Evolutionary conservation across 2,797 vertebrate genomes (phyloP), one percentile per base, ranked within the genome.

Genomic region (Sebastes hopkinsi): DNA sequence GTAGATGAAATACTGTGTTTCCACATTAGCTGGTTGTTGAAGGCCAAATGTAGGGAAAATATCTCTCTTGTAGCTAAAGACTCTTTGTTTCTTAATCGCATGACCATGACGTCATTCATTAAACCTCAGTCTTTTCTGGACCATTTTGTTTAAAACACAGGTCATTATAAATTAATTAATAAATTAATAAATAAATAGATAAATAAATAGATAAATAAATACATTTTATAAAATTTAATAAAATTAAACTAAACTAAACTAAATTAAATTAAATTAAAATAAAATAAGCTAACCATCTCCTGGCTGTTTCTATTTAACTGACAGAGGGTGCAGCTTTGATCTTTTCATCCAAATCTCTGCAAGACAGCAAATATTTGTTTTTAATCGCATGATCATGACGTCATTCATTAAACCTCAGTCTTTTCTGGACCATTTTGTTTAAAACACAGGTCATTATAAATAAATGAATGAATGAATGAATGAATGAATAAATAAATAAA

Each of bases 1-100:
- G 1, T 2, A 1, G n/a, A 25, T 0, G 4, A 22, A 38, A 68
- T 3, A 7, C 1, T 2, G 8, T 4, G 5, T 66, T 10, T 2
- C 4, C 1, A 4, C 8, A 1, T 66, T 13, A 55, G 1, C 3
- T 60, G 0, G 13, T 18, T 14, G 36, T 56, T 18, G 22, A 82
- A 16, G 25, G 22, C 1, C 3, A 56, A 59, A 13, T 1, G 3
- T 7, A 3, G 3, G 4, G 9, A 6, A 6, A 3, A 36, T 69
- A 10, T 38, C 0, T 52, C 22, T 93, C 86, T 89, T 86, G 82
- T 3, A 6, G 0, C 9, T 22, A 3, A 71, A 27, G 0, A 65
- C 50, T 83, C 89, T 92, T 90, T 88, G 88, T 25, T 85, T 70
- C 11, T 4, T 10, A 38, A 60, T 78, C 77, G 75, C 79, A 67